These are phyloP conservation scores for Nomada ferruginata DNA, from an alignment of 2,888 invertebrate genomes.

Conservation along the genomic window DNA sequence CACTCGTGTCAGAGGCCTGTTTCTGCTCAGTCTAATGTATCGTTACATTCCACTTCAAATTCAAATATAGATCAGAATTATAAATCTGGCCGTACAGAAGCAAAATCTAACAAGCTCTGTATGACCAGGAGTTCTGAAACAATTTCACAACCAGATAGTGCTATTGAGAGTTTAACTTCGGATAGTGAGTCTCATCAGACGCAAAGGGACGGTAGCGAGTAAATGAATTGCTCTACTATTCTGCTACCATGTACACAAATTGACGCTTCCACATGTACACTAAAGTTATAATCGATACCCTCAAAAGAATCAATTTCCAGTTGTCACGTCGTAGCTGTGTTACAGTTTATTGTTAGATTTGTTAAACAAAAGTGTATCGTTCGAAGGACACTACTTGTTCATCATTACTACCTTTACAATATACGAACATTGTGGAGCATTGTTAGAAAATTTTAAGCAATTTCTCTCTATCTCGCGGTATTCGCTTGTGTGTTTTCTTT, in stretches of 20 bases:
- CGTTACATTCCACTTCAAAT: constrained; percentile 82
- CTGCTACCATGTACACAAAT: constrained; percentile 29
- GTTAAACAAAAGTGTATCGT: constrained; percentile 51
- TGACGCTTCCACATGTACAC: constrained; percentile 55
- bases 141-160: constrained; percentile 79
- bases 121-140: constrained; percentile 79
- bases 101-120: constrained; percentile 75
- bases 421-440: constrained; percentile 27
- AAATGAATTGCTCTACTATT: constrained; percentile 41
- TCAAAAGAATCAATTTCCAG: constrained; percentile 49
- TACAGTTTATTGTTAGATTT: constrained; percentile 53
- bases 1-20: constrained; percentile 80
- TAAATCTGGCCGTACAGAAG: constrained; percentile 76
- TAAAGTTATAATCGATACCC: constrained; percentile 47
- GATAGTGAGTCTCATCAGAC: constrained; percentile 78
- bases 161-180: constrained; percentile 77
- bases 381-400: constrained; percentile 42
- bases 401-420: constrained; percentile 46
- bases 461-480: constrained; percentile 29
- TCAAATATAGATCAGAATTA: constrained; percentile 78
- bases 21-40: constrained; percentile 77
- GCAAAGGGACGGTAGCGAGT: constrained; percentile 75
- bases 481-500: constrained; percentile 43
- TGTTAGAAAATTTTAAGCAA: constrained; percentile 24
- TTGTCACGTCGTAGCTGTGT: constrained; percentile 42